Conservation (phyloP, 2,797 vertebrate genomes). For the Serranus cabrilla region DNA sequence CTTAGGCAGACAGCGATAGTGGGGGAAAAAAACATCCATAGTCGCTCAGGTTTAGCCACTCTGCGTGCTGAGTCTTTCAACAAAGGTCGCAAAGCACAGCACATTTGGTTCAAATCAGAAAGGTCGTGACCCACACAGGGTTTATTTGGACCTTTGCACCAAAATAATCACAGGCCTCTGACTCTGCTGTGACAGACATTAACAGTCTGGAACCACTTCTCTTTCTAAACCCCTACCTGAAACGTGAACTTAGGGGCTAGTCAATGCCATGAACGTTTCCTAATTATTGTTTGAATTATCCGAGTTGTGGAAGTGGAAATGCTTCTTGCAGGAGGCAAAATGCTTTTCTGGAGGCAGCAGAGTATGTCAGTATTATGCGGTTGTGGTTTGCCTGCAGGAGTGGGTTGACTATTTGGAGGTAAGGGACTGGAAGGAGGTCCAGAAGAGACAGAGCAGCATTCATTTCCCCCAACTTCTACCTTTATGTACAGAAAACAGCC, state of each 20-base stretch:
- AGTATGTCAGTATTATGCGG: conserved; percentile 49
- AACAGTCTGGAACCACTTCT: conserved; percentile 79
- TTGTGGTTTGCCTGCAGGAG: conserved; percentile 66
- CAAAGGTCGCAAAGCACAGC: conserved; percentile 62
- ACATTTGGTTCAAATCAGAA: conserved; percentile 83
- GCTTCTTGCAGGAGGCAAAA: conserved; percentile 52
- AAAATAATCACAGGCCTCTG: conserved; percentile 78
- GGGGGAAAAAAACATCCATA: conserved; percentile 17
- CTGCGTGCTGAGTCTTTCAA: conserved; percentile 50
- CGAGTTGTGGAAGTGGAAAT: conserved; percentile 56
- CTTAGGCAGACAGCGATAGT: conserved; percentile 26
- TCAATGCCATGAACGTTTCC: conserved; percentile 57
- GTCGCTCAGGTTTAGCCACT: conserved; percentile 41
- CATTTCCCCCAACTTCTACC: conserved; percentile 52
- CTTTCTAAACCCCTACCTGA: conserved; percentile 55
- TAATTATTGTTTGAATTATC: conserved; percentile 67
- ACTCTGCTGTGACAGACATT: conserved; percentile 74
- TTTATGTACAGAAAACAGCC: conserved; percentile 52
- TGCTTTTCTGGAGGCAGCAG: conserved; percentile 36
- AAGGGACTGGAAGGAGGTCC: conserved; percentile 71
- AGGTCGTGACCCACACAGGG: conserved; percentile 69
- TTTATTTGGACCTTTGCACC: conserved; percentile 81
- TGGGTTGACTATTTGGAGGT: conserved; percentile 62
- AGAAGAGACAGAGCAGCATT: conserved; percentile 69
- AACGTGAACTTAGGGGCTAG: conserved; percentile 38